These are phyloP conservation scores for Hippopotamyrus pictus DNA, from an alignment of 2,797 vertebrate species.

Conservation along the genomic window DNA sequence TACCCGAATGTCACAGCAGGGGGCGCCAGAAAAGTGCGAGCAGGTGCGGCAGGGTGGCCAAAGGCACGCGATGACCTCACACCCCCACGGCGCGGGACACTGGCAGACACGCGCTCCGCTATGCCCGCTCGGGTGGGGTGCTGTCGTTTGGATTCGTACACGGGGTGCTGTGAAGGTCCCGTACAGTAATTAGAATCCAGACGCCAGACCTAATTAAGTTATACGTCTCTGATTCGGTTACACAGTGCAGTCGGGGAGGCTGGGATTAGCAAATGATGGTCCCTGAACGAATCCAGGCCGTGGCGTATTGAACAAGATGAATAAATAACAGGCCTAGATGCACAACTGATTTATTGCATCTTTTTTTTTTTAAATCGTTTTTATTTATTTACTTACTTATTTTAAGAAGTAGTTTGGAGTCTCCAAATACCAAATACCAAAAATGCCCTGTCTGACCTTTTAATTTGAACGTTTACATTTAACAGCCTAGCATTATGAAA, in stretches of 20 bases:
- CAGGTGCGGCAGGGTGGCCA: not conserved
- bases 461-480: constrained; percentile 2
- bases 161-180: not conserved
- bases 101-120: not conserved
- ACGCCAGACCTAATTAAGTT: constrained; percentile 25
- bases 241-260: not conserved
- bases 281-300: constrained; percentile 5
- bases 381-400: not conserved
- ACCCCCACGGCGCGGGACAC: not conserved
- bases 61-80: not conserved
- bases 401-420: constrained; percentile 12
- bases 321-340: not conserved
- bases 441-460: not conserved
- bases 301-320: not conserved
- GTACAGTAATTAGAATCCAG: constrained; percentile 18
- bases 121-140: not conserved
- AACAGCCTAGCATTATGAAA: not conserved
- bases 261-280: constrained; percentile 13
- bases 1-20: not conserved
- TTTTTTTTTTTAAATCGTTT: not conserved
- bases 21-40: not conserved
- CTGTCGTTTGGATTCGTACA: not conserved
- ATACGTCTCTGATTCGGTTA: constrained; percentile 18
- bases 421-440: constrained; percentile 9
- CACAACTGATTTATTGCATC: not conserved